Evolutionary conservation across 2,113 vertebrate species (phyloP), one percentile per base, ranked within the genome.

Genomic region (Ranitomeya variabilis): DNA sequence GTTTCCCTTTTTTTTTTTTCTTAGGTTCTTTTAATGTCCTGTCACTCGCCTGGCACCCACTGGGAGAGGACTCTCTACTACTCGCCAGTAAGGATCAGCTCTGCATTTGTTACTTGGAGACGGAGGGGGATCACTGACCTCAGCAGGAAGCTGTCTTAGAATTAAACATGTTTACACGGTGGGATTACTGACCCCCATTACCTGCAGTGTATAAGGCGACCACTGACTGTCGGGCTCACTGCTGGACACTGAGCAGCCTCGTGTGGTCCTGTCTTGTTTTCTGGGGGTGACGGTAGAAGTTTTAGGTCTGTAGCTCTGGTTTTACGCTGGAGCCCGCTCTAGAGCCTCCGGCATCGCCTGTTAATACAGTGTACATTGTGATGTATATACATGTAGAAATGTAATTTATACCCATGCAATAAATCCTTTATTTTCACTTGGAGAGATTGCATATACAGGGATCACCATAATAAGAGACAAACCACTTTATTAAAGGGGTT

Each of bases 21-120:
- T 3, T 93, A 99, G 98, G 96, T 71, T 94, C 94, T 83, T 97
- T 99, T 76, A 96, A 96, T 86, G 95, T 99, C 0, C 91, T 95
- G 0, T 95, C 96, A 0, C 66, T 99, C 6, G 94, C 90, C 89
- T 99, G 98, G 98, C 96, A 97, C 74, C 80, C 90, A 69, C 95
- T 89, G 0, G 98, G 97, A 31, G 97, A 97, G 31, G 94, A 97
- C 66, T 94, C 95, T 2, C 67, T 99, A 89, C 92, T 94, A 4
- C 94, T 99, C 13, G 89, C 98, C 59, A 95, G 96, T 23, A 99
- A 98, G 90, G 98, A 99, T 7, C 95, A 96, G 90, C 95, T 99
- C 76, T 99, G 98, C 83, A 91, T 99, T 83, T 99, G 97, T 87
- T 99, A 97, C 92, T 94, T 99, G 91, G 97, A 97, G 69, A 92